Evolutionary conservation across 2,888 invertebrate genomes (phyloP).

Genomic region (Drosophila nigricruria): DNA sequence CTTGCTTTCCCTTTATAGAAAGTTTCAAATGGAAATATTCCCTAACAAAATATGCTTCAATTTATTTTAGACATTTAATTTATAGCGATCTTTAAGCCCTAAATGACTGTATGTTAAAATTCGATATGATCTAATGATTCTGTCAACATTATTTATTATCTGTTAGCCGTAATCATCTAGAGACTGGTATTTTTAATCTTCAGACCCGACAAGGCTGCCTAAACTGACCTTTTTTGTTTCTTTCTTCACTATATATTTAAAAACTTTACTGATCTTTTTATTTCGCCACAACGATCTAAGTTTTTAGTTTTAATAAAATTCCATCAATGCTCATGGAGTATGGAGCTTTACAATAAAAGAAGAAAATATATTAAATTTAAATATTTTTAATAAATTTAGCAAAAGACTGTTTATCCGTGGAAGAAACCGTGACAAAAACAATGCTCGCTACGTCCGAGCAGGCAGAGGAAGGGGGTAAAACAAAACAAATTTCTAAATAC

Average conservation of each 20-base stretch:
- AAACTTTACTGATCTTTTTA: not conserved
- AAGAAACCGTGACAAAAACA: slow-evolving; percentile 72
- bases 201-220: too few relatives aligned
- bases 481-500: slow-evolving; percentile 41
- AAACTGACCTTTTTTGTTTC: too few relatives aligned
- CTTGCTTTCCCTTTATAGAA: not conserved
- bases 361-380: slow-evolving; percentile 15
- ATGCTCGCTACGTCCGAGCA: slow-evolving; percentile 74
- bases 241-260: not conserved
- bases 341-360: not conserved
- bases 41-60: too few relatives aligned
- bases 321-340: not conserved
- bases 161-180: not conserved
- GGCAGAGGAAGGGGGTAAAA: slow-evolving; percentile 71
- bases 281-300: not conserved
- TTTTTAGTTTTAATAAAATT: not conserved
- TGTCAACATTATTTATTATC: not conserved
- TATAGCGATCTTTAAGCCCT: not conserved
- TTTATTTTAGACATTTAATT: not conserved
- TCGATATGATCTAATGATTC: not conserved
- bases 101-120: too few relatives aligned
- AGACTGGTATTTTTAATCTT: not conserved
- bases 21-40: not conserved
- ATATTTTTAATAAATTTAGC: slow-evolving; percentile 55
- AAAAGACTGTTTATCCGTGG: slow-evolving; percentile 63